Evolutionary conservation across 1,140 invertebrate genomes (phyloP), one percentile per base, ranked within the genome.

Genomic region (Cydia pomonella): DNA sequence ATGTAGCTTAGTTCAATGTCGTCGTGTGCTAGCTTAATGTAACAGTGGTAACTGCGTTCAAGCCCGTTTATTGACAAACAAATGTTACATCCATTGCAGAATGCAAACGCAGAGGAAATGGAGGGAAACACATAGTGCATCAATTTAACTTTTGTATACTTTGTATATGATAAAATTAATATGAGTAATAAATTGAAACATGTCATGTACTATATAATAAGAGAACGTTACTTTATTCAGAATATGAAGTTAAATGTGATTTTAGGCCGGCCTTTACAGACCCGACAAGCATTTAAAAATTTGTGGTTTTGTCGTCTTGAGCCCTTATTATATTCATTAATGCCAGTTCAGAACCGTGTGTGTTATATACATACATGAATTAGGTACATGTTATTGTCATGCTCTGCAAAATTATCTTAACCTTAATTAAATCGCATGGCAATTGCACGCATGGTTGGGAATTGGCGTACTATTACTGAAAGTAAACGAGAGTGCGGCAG

Each of bases 1-100:
- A 78, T 74, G 82, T 87, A 86, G 84, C 78, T 83, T 89, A 89
- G 86, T 81, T 83, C 77, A 78, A 82, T 89, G 88, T 90, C 84
- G 88, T 89, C 83, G 81, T 82, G 87, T 90, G 84, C 86, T 89
- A 87, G 85, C 76, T 80, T 83, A 59, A 72, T 75, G 66, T 76
- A 76, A 18, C 71, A 62, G 72, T 79, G 25, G 41, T 50, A 63
- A 72, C 41, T 64, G 75, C 50, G 74, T 74, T 62, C 33, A 77
- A 72, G 53, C n/a, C 33, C 53, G 73, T 75, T 69, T 89, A 91
- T 84, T 88, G 84, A 91, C 83, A 83, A 79, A 83, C 9, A 75
- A 80, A 77, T 83, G 84, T 90, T 89, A 89, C 89, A 80, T 92
- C 88, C 91, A 84, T 92, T 92, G 89, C 91, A 92, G 91, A 92